Evolutionary conservation across 2,888 invertebrate genomes (phyloP), one percentile per base, ranked within the genome.

Genomic region (Epinotia bilunana): DNA sequence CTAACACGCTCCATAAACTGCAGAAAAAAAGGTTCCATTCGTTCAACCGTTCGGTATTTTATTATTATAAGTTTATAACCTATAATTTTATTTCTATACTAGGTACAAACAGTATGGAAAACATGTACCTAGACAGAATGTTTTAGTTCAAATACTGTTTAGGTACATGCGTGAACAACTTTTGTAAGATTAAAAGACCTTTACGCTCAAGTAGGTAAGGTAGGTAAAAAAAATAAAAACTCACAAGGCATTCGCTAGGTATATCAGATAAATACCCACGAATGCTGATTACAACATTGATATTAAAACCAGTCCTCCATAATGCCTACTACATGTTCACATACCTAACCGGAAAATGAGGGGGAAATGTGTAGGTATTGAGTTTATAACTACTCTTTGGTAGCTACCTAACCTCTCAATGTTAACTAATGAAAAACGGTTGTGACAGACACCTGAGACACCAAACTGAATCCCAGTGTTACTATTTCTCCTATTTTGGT

Each of bases 151-250:
- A 43, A 55, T 12, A 43, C 33, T 7, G 57, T n/a, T 57, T 20
- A 18, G 20, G 12, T 20, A 39, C 2, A n/a, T 0, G 53, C n/a
- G 53, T 2, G 53, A 57, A 58, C 23, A 43, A 39, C 11, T 39
- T 68, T 2, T 58, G 39, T 43, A 20, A 16, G 20, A 60, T 20
- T 67, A 28, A 11, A 62, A 67, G 63, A 67, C n/a, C 58, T 67
- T 62, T 43, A 62, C 58, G 58, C 62, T 65, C 58, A 20, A 46
- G 62, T 73, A 76, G 65, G 33, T 63, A 74, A 74, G 55, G 33
- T 63, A 74, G 55, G 39, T 57, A 69, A 57, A 53, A 72, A 72
- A 62, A 57, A 62, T n/a, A n/a, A 73, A 73, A 61, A 73, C 23
- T 57, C 28, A 16, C 74, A n/a, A 57, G 46, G 69, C 18, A 64